Conservation (phyloP, 2,888 invertebrate genomes). For the Danaus chrysippus region DNA sequence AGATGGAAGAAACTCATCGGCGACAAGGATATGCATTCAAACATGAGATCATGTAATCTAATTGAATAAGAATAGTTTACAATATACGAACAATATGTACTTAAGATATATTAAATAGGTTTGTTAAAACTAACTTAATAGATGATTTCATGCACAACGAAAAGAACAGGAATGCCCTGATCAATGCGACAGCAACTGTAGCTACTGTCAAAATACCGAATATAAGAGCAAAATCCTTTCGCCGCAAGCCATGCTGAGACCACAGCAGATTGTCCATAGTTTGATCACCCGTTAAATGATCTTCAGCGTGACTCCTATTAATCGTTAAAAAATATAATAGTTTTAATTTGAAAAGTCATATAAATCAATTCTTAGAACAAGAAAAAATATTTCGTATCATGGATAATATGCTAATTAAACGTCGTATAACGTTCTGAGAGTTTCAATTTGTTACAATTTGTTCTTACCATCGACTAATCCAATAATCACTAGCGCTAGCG, state of each 20-base stretch:
- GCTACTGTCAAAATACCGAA: slow-evolving; percentile 79
- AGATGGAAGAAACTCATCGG: slow-evolving; percentile 86
- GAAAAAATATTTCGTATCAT: background rate
- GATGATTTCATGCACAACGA: slow-evolving; percentile 83
- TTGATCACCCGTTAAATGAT: slow-evolving; percentile 61
- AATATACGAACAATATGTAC: too few species aligned
- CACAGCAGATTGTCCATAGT: slow-evolving; percentile 61
- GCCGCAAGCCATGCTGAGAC: slow-evolving; percentile 53
- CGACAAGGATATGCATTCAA: slow-evolving; percentile 74
- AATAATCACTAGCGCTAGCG: slow-evolving; percentile 68
- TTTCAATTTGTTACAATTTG: background rate
- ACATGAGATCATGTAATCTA: slow-evolving; percentile 84
- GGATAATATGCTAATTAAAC: too few species aligned
- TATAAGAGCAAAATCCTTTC: slow-evolving; percentile 63
- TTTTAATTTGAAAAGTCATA: background rate
- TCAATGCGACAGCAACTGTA: slow-evolving; percentile 79
- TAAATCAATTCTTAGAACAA: background rate
- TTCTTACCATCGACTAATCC: slow-evolving; percentile 65
- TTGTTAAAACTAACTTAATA: slow-evolving; percentile 58
- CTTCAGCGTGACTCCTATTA: slow-evolving; percentile 65
- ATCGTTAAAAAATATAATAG: background rate
- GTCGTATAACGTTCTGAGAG: background rate
- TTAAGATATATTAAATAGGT: too few species aligned
- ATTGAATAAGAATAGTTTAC: too few species aligned
- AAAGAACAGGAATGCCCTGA: slow-evolving; percentile 82